Evolutionary conservation across 2,888 invertebrate species (phyloP).

Genomic region (Bombylius discolor): DNA sequence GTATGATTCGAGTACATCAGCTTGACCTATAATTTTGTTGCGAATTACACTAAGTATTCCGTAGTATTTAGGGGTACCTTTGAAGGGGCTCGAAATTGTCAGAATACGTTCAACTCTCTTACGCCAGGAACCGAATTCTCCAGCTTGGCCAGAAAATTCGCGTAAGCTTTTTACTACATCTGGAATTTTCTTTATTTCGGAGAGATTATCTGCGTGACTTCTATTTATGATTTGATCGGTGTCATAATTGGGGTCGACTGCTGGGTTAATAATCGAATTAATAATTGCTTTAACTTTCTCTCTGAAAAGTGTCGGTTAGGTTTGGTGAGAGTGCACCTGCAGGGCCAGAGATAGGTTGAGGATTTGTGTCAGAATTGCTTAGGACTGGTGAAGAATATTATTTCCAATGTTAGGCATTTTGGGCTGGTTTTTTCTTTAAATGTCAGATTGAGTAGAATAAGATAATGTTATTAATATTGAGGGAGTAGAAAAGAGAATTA

Average conservation of each 20-base stretch:
- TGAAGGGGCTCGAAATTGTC: conserved; percentile 1
- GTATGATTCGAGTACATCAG: conserved; percentile 5
- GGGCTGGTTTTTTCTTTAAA: too few relatives aligned
- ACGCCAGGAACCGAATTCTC: conserved; percentile 7
- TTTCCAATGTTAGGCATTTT: too few relatives aligned
- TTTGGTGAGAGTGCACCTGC: too few relatives aligned
- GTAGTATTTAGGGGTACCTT: conserved; percentile 9
- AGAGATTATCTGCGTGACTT: background rate
- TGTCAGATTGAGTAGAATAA: too few relatives aligned
- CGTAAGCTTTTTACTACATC: conserved; percentile 7
- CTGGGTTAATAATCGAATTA: background rate
- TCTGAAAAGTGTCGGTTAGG: background rate
- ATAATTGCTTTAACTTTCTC: conserved; percentile 1
- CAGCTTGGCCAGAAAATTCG: conserved; percentile 7
- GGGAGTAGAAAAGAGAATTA: too few relatives aligned
- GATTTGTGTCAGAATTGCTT: too few relatives aligned
- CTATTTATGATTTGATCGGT: background rate
- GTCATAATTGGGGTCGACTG: background rate
- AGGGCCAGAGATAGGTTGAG: too few relatives aligned
- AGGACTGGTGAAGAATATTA: too few relatives aligned
- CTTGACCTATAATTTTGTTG: conserved; percentile 3
- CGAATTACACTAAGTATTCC: conserved; percentile 4
- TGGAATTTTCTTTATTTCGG: conserved; percentile 8
- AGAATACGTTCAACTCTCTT: conserved; percentile 11
- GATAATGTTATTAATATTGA: too few relatives aligned